These are phyloP conservation scores for Pandemis corylana DNA, from an alignment of 2,888 invertebrate species.

Conservation along the genomic window DNA sequence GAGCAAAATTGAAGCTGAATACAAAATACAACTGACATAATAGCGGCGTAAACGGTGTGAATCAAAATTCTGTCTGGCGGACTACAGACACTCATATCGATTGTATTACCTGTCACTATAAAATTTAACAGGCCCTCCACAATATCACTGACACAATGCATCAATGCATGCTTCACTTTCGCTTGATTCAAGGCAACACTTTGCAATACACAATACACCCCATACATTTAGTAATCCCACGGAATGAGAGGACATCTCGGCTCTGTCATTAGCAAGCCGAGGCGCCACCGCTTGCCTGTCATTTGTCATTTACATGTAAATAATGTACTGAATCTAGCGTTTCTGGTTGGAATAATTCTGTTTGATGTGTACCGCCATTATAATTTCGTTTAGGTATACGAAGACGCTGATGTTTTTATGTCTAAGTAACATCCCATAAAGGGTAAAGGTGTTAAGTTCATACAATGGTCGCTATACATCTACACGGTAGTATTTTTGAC, in stretches of 20 bases:
- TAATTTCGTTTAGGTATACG: conserved; percentile 10
- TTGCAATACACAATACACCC: conserved; percentile 36
- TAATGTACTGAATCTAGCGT: conserved; percentile 30
- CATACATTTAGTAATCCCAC: conserved; percentile 45
- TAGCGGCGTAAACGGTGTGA: too few species aligned
- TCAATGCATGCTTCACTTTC: conserved; percentile 19
- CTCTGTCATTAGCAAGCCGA: conserved; percentile 59
- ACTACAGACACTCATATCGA: too few species aligned
- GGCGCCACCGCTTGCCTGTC: conserved; percentile 58
- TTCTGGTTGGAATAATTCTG: conserved; percentile 31
- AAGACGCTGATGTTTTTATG: neutral
- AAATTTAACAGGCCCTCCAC: neutral
- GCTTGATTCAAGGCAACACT: conserved; percentile 34
- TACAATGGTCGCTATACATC: too few species aligned
- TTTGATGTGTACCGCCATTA: conserved; percentile 14
- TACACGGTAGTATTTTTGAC: too few species aligned
- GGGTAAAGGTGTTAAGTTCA: too few species aligned
- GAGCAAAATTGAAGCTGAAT: too few species aligned
- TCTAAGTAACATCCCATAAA: neutral
- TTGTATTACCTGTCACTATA: neutral
- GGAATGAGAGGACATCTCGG: conserved; percentile 45
- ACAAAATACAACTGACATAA: too few species aligned
- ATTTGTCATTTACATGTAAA: conserved; percentile 53
- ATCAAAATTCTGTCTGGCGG: too few species aligned
- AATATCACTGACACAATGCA: neutral